Percentiles rank a stretch among this genome's conserved stretches.
Evolutionary conservation across 2,797 vertebrate genomes (phyloP).

Genomic region (Diglossa cyanea): DNA sequence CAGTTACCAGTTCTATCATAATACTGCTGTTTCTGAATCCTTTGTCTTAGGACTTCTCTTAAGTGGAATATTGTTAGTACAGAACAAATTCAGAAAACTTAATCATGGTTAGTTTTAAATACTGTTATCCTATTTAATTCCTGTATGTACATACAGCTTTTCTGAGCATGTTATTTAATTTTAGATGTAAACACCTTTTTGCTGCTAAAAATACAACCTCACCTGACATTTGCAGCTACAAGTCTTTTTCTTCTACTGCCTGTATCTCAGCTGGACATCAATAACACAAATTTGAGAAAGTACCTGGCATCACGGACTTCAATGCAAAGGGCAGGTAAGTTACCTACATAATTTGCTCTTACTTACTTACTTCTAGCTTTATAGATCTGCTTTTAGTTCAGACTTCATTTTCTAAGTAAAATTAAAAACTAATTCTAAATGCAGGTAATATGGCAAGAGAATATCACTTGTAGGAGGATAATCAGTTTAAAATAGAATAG

Average conservation of each 20-base stretch:
- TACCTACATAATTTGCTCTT: neutral
- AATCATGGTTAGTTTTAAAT: neutral
- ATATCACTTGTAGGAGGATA: neutral
- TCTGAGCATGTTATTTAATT: neutral
- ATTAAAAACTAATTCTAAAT: neutral
- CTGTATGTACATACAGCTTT: neutral
- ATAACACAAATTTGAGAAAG: neutral
- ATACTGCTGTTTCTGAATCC: neutral
- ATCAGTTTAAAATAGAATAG: constrained; percentile 11
- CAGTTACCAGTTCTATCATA: neutral
- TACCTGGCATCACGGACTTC: neutral
- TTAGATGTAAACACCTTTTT: neutral
- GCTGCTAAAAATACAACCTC: neutral
- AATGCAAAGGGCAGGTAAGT: neutral
- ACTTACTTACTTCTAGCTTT: neutral
- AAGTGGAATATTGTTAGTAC: neutral
- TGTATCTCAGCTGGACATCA: neutral
- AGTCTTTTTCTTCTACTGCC: neutral
- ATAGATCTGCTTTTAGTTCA: neutral
- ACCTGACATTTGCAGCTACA: neutral
- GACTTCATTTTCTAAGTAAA: neutral
- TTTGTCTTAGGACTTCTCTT: neutral
- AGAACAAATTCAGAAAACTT: neutral
- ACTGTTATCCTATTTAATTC: neutral
- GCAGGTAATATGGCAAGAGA: neutral